Conservation (phyloP, 2,113 vertebrate species). For the Lampris incognitus region DNA sequence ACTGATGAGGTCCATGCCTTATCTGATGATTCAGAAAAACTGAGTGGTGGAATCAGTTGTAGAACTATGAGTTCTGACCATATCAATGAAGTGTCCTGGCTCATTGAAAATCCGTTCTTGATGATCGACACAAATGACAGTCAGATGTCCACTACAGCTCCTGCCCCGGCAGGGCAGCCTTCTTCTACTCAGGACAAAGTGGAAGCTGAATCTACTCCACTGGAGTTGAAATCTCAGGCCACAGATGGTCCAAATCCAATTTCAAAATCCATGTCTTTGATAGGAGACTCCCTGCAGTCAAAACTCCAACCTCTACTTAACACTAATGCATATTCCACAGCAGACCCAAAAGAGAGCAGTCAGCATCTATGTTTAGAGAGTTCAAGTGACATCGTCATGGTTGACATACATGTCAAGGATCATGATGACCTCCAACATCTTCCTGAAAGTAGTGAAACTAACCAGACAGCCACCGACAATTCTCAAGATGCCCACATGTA, state of each 20-base stretch:
- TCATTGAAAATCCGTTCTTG: not conserved
- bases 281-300: not conserved
- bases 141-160: not conserved
- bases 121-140: not conserved
- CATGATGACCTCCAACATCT: not conserved
- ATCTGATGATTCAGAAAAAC: too few species aligned
- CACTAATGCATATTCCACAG: not conserved
- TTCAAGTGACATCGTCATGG: not conserved
- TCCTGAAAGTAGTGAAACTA: not conserved
- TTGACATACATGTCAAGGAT: not conserved
- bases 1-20: too few species aligned
- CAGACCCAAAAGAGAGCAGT: not conserved
- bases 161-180: not conserved
- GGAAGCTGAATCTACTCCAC: not conserved
- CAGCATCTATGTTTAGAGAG: not conserved
- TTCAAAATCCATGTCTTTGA: constrained; percentile 1
- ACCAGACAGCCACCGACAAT: not conserved
- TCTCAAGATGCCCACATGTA: constrained; percentile 35
- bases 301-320: not conserved
- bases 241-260: not conserved
- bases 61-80: too few species aligned
- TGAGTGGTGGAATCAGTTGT: too few species aligned
- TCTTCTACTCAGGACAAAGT: not conserved
- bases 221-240: not conserved
- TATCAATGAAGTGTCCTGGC: too few species aligned